Conservation (phyloP, 2,888 invertebrate genomes). For the Athripsodes cinereus region DNA sequence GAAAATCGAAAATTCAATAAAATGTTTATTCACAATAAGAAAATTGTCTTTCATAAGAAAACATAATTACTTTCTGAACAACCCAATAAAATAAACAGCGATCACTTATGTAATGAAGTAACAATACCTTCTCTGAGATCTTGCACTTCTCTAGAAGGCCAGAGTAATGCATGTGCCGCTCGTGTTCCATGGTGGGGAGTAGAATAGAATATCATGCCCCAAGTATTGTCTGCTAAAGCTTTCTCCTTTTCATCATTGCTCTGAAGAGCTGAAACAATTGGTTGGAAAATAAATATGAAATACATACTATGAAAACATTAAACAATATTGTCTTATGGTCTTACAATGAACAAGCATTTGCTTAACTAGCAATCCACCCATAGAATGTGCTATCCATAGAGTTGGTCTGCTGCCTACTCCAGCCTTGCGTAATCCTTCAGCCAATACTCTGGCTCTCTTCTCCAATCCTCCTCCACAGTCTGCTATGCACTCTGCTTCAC, state of each 20-base stretch:
- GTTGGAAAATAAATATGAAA: too few species aligned
- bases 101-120: too few species aligned
- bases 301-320: constrained; percentile 49
- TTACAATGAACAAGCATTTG: constrained; percentile 66
- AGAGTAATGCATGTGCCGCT: constrained; percentile 70
- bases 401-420: constrained; percentile 77
- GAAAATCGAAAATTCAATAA: too few species aligned
- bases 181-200: constrained; percentile 85
- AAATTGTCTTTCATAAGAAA: too few species aligned
- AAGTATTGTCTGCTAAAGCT: constrained; percentile 64
- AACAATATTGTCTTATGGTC: constrained; percentile 13
- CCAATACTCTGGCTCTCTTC: constrained; percentile 60
- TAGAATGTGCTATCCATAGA: constrained; percentile 91
- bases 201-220: constrained; percentile 80
- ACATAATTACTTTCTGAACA: too few species aligned
- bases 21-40: too few species aligned
- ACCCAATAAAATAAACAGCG: too few species aligned
- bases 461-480: constrained; percentile 55
- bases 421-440: constrained; percentile 61
- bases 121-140: constrained; percentile 62
- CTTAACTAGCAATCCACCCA: constrained; percentile 92
- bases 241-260: constrained; percentile 45
- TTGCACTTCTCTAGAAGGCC: constrained; percentile 83
- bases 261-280: constrained; percentile 41
- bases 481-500: constrained; percentile 55